A percentile compares a stretch with the other conserved stretches of the same genome.
phyloP scores from a whole-genome alignment of 2,888 invertebrate genomes.

The Elysia crispata region DNA sequence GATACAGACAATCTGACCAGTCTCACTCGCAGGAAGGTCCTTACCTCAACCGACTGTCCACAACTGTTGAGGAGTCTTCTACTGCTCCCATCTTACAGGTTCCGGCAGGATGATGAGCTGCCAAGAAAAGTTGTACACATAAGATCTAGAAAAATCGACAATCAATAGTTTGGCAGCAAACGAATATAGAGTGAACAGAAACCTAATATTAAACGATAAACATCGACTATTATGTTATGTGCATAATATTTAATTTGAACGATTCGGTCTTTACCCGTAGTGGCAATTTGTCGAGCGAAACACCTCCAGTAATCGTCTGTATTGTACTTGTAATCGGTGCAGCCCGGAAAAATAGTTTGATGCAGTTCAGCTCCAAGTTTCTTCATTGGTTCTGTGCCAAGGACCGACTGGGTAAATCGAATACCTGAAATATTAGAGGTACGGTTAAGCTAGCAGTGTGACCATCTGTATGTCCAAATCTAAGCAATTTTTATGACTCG shows the following conservation, averaged over 20 bases:
- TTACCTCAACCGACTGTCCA: constrained; percentile 80
- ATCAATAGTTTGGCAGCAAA: too few species aligned
- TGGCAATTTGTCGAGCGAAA: constrained; percentile 14
- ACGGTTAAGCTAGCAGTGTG: background rate
- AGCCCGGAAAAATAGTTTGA: constrained; percentile 48
- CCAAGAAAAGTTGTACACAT: background rate
- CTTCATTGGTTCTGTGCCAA: constrained; percentile 49
- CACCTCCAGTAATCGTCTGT: constrained; percentile 56
- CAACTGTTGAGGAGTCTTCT: constrained; percentile 80
- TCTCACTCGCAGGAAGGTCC: too few species aligned
- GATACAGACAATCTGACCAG: too few species aligned
- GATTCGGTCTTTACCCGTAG: background rate
- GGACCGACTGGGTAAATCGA: constrained; percentile 24
- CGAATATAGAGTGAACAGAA: too few species aligned
- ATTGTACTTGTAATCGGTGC: constrained; percentile 37
- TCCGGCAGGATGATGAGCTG: constrained; percentile 83
- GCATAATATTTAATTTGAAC: too few species aligned
- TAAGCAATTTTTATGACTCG: background rate
- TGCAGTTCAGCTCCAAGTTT: constrained; percentile 49
- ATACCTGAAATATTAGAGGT: constrained; percentile 37
- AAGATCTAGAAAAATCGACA: too few species aligned
- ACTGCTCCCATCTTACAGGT: constrained; percentile 84
- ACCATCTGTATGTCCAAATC: background rate
- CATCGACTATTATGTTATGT: too few species aligned
- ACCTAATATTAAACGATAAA: too few species aligned